Conservation (phyloP, 2,797 vertebrate genomes). For the Ptychadena robeensis region DNA sequence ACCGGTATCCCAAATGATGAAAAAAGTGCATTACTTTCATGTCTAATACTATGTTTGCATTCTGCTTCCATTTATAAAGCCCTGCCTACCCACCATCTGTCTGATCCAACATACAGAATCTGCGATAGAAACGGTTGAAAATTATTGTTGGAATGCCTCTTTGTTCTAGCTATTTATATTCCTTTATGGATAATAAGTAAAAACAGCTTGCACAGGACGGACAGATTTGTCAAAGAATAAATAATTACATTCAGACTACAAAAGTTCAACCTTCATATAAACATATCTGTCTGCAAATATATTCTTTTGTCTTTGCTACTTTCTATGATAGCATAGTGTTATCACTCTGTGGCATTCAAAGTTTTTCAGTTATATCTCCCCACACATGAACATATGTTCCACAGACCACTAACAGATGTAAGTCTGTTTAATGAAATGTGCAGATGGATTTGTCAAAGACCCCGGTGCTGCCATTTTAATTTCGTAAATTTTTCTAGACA, state of each 20-base stretch:
- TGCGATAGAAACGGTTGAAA: not conserved
- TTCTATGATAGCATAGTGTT: not conserved
- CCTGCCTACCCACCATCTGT: too few relatives aligned
- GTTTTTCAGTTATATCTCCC: not conserved
- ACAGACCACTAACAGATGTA: constrained; percentile 18
- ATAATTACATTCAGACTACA: constrained; percentile 6
- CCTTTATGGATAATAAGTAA: not conserved
- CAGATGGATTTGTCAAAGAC: constrained; percentile 19
- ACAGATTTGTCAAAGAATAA: not conserved
- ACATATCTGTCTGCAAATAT: not conserved
- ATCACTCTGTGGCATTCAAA: not conserved
- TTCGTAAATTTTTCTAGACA: not conserved
- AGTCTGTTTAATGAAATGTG: not conserved
- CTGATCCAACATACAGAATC: not conserved
- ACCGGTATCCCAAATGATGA: too few relatives aligned
- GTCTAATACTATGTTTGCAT: too few relatives aligned
- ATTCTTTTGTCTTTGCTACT: not conserved
- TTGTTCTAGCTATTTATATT: not conserved
- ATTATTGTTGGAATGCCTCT: not conserved
- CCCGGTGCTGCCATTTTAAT: not conserved
- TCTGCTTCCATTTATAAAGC: too few relatives aligned
- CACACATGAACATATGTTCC: constrained; percentile 13
- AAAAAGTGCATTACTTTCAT: too few relatives aligned
- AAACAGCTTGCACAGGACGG: constrained; percentile 8
- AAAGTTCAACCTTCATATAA: not conserved